Evolutionary conservation across 2,888 invertebrate species (phyloP).

Genomic region (Mesorhabditis spiculigera): DNA sequence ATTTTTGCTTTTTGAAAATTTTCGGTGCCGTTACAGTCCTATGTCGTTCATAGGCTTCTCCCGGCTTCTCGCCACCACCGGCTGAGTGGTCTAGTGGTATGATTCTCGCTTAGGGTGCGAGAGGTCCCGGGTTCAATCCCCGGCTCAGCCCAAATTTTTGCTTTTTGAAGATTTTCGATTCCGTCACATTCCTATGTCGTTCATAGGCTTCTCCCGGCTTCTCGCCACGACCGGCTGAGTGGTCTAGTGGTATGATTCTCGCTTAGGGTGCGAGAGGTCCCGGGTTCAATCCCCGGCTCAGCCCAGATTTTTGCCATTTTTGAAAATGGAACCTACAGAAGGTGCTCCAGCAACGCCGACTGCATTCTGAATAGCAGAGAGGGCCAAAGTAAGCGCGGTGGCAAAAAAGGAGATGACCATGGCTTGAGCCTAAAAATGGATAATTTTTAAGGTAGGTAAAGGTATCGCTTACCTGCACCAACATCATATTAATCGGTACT

Average conservation of each 20-base stretch:
- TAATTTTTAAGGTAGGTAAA: neutral
- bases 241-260: conserved; percentile 59
- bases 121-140: conserved; percentile 53
- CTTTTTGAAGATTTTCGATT: no score
- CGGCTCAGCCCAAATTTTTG: conserved; percentile 13
- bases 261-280: conserved; percentile 59
- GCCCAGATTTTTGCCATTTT: neutral
- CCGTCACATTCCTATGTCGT: no score
- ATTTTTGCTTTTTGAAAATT: neutral
- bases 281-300: conserved; percentile 48
- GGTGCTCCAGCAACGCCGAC: neutral
- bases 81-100: conserved; percentile 46
- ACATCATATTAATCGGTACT: neutral
- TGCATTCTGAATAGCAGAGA: neutral
- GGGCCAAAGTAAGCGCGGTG: neutral
- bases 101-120: conserved; percentile 56
- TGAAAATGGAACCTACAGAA: neutral
- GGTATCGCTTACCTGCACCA: neutral
- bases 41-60: neutral
- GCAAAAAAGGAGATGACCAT: neutral
- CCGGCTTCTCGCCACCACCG: neutral
- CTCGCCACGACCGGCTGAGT: conserved; percentile 6
- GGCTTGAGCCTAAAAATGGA: neutral
- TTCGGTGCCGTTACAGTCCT: neutral
- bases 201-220: no score